Conservation (phyloP, 2,113 vertebrate species). For the Zootoca vivipara region DNA sequence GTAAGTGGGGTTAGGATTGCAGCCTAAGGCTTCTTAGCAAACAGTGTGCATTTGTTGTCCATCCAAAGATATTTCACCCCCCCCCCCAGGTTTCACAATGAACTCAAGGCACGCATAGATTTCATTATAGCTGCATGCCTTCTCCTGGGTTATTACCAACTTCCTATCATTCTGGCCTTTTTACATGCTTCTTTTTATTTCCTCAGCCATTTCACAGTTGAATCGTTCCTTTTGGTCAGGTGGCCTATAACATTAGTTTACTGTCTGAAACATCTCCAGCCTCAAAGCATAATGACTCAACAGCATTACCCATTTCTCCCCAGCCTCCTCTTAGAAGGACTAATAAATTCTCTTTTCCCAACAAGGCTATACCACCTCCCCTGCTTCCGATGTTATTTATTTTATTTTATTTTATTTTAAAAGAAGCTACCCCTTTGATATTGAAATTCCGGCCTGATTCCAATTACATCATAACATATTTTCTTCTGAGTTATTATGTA, state of each 20-base stretch:
- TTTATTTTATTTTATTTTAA: neutral
- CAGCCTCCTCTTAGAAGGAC: constrained; percentile 37
- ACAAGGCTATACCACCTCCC: constrained; percentile 39
- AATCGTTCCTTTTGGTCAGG: constrained; percentile 64
- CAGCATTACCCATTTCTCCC: constrained; percentile 43
- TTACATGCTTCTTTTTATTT: constrained; percentile 55
- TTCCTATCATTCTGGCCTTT: constrained; percentile 39
- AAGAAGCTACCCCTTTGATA: constrained; percentile 39
- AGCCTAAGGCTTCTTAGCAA: neutral
- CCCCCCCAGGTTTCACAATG: constrained; percentile 1
- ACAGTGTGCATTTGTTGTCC: neutral
- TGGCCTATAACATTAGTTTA: constrained; percentile 65
- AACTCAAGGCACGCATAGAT: constrained; percentile 14
- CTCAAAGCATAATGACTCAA: constrained; percentile 48
- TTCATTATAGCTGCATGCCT: constrained; percentile 17
- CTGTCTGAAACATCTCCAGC: constrained; percentile 63
- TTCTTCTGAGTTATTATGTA: constrained; percentile 33
- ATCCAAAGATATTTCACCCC: neutral
- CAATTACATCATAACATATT: constrained; percentile 33
- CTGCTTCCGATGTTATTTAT: constrained; percentile 38
- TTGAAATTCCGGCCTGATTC: constrained; percentile 29
- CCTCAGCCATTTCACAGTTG: constrained; percentile 61
- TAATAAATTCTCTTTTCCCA: constrained; percentile 60
- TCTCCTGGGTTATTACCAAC: constrained; percentile 33
- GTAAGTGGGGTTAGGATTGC: too few relatives aligned